Conservation (phyloP, 2,888 invertebrate genomes). For the Gymnocheta viridis region DNA sequence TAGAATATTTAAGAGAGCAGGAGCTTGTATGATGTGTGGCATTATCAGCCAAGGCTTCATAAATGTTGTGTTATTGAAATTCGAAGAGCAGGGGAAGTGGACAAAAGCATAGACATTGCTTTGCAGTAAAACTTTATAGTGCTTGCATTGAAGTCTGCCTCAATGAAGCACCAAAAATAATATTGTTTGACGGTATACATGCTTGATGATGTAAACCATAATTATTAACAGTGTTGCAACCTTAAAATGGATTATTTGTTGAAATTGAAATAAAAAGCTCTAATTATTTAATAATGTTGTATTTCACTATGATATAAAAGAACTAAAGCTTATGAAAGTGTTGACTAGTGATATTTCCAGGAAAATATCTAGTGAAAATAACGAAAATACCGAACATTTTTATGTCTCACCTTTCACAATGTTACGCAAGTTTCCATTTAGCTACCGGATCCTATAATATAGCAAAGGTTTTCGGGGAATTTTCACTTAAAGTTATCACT, state of each 20-base stretch:
- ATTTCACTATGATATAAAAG: too few species aligned
- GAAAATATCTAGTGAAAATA: too few species aligned
- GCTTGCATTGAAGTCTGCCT: slow-evolving; percentile 6
- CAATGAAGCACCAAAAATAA: slow-evolving; percentile 55
- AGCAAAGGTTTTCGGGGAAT: too few species aligned
- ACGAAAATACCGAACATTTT: too few species aligned
- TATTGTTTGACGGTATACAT: slow-evolving; percentile 21
- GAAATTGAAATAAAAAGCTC: not conserved
- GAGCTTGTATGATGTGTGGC: slow-evolving; percentile 9
- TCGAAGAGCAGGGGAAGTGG: not conserved
- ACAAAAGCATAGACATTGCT: slow-evolving; percentile 5
- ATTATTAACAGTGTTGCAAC: slow-evolving; percentile 7
- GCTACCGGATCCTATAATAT: too few species aligned
- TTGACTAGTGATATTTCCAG: too few species aligned
- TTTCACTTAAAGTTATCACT: too few species aligned
- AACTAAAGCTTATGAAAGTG: too few species aligned
- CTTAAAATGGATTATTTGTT: not conserved
- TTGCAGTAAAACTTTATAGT: slow-evolving; percentile 1
- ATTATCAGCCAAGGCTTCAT: slow-evolving; percentile 48
- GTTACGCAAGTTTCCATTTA: too few species aligned
- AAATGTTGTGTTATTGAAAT: slow-evolving; percentile 11
- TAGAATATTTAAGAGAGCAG: slow-evolving; percentile 16
- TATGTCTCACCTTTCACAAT: too few species aligned
- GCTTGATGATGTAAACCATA: not conserved
- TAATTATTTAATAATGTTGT: too few species aligned